Conservation (phyloP, 1,140 invertebrate species). For the Steinernema khuongi region DNA sequence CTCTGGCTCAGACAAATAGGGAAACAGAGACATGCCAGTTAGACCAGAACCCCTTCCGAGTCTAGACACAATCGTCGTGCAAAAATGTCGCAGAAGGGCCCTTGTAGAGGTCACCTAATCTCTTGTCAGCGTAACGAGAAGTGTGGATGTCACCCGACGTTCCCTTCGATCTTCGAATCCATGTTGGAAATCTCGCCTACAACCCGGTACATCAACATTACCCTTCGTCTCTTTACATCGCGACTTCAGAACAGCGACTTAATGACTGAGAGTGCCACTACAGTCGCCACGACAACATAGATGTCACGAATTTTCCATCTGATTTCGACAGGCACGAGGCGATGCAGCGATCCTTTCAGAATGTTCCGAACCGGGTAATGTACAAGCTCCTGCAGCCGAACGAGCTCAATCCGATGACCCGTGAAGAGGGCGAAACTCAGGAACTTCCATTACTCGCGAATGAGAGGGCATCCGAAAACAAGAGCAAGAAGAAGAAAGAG, state of each 20-base stretch:
- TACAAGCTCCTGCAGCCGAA: background rate
- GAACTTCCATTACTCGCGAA: background rate
- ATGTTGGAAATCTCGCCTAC: background rate
- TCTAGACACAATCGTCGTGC: too few species aligned
- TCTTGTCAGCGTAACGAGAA: too few species aligned
- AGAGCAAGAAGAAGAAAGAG: background rate
- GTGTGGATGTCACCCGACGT: too few species aligned
- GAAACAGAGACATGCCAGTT: too few species aligned
- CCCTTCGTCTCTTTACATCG: background rate
- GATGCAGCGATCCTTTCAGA: background rate
- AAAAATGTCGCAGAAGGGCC: too few species aligned
- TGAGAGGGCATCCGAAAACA: background rate
- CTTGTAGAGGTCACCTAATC: too few species aligned
- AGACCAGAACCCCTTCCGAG: too few species aligned
- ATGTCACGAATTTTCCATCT: background rate
- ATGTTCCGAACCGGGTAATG: background rate
- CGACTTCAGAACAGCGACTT: background rate
- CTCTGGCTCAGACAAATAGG: too few species aligned
- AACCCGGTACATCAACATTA: background rate
- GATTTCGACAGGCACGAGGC: background rate
- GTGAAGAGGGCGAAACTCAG: background rate
- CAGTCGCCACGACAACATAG: background rate
- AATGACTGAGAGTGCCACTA: background rate
- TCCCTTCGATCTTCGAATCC: background rate
- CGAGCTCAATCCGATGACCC: background rate